These are phyloP conservation scores for Herpetotheres cachinnans DNA, from an alignment of 2,113 vertebrate genomes.

Conservation along the genomic window DNA sequence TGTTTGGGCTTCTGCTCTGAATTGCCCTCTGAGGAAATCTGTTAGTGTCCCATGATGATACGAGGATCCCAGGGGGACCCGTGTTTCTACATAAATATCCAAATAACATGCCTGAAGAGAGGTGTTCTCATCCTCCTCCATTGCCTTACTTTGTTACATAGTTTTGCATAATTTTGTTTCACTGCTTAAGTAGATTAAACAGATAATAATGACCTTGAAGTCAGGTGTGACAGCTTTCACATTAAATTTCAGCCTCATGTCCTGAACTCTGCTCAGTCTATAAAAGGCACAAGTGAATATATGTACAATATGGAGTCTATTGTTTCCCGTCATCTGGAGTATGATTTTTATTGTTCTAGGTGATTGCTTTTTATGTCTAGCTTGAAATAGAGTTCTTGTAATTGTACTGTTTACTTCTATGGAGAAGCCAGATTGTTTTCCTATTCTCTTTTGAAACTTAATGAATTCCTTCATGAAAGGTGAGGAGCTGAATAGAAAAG, in stretches of 20 bases:
- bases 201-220: background rate
- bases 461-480: constrained; percentile 28
- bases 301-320: background rate
- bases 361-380: constrained; percentile 64
- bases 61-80: background rate
- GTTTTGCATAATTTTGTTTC: background rate
- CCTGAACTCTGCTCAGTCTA: background rate
- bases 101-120: background rate
- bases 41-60: background rate
- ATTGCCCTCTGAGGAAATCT: background rate
- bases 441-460: constrained; percentile 30
- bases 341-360: constrained; percentile 62
- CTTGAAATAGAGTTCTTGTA: constrained; percentile 52
- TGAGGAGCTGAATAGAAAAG: constrained; percentile 35
- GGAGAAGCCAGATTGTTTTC: constrained; percentile 24
- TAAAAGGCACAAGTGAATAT: background rate
- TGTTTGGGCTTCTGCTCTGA: background rate
- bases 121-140: background rate
- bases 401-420: constrained; percentile 43
- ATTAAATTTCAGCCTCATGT: background rate
- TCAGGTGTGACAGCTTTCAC: background rate
- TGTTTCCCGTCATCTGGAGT: constrained; percentile 29
- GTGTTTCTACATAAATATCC: background rate
- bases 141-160: background rate
- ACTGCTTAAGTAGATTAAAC: background rate